These are phyloP conservation scores for Pseudocheirus occidentalis DNA, from an alignment of 2,797 vertebrate species.

Conservation along the genomic window DNA sequence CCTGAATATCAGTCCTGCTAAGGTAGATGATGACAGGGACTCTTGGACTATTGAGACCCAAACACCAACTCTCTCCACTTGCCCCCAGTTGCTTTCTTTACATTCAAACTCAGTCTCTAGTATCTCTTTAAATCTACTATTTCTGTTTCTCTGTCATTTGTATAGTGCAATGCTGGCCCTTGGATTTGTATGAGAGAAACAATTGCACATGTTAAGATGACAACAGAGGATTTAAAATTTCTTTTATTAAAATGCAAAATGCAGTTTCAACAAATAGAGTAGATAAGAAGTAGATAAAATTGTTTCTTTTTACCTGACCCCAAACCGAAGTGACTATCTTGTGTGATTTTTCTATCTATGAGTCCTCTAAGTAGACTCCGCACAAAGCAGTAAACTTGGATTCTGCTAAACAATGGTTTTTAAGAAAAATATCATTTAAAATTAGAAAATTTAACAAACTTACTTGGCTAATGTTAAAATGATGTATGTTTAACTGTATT, in stretches of 20 bases:
- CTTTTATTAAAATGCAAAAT: not conserved
- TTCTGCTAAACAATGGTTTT: not conserved
- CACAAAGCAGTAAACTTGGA: not conserved
- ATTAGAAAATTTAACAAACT: not conserved
- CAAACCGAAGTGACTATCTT: not conserved
- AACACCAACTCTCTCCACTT: not conserved
- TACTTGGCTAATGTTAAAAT: not conserved
- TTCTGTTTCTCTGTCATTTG: not conserved
- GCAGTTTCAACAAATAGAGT: not conserved
- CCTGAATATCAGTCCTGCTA: not conserved
- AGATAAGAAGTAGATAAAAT: not conserved
- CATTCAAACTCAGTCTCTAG: not conserved
- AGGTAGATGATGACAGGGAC: not conserved
- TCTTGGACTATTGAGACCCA: not conserved
- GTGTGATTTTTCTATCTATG: not conserved
- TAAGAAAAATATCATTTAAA: not conserved
- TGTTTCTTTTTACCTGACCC: not conserved
- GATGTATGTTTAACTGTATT: not conserved
- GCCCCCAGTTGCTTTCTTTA: not conserved
- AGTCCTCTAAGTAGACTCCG: not conserved
- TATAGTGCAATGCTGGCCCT: not conserved
- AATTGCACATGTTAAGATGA: not conserved
- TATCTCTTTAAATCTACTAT: not conserved
- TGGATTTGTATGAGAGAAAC: not conserved
- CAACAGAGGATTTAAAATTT: not conserved